Evolutionary conservation across 2,113 vertebrate species (phyloP).

Genomic region (Castor canadensis): DNA sequence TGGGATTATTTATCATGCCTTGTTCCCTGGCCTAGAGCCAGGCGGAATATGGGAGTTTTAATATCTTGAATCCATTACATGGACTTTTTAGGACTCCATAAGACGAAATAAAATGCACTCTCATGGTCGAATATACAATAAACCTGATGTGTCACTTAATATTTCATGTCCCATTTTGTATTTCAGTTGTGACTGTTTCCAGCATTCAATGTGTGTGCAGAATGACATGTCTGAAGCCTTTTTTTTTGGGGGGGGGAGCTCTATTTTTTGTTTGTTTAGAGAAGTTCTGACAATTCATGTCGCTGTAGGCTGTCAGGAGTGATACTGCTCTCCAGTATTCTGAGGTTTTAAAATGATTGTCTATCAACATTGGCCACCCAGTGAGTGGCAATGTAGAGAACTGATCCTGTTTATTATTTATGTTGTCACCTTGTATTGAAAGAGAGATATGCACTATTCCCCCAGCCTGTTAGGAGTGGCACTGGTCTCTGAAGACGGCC

Average conservation of each 20-base stretch:
- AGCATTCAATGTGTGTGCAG: not conserved
- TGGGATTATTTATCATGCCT: constrained; percentile 77
- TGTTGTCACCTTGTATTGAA: not conserved
- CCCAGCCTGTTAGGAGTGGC: not conserved
- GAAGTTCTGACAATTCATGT: not conserved
- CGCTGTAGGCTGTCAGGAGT: not conserved
- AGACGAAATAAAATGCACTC: constrained; percentile 81
- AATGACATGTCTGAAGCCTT: not conserved
- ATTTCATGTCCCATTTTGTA: constrained; percentile 75
- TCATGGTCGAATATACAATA: constrained; percentile 75
- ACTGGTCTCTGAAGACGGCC: not conserved
- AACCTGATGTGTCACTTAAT: constrained; percentile 74
- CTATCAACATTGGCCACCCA: not conserved
- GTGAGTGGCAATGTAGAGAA: not conserved
- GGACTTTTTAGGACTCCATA: constrained; percentile 71
- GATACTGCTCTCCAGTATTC: not conserved
- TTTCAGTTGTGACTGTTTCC: constrained; percentile 59
- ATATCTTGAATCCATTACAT: constrained; percentile 82
- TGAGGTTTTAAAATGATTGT: not conserved
- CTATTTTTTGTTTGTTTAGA: not conserved
- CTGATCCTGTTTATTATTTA: not conserved
- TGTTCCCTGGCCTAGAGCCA: constrained; percentile 77
- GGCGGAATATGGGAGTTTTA: constrained; percentile 78
- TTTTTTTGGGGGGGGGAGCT: constrained; percentile 4
- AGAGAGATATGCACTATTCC: not conserved